Evolutionary conservation across 1,140 invertebrate genomes (phyloP).

Genomic region (Drosophila kikkawai): DNA sequence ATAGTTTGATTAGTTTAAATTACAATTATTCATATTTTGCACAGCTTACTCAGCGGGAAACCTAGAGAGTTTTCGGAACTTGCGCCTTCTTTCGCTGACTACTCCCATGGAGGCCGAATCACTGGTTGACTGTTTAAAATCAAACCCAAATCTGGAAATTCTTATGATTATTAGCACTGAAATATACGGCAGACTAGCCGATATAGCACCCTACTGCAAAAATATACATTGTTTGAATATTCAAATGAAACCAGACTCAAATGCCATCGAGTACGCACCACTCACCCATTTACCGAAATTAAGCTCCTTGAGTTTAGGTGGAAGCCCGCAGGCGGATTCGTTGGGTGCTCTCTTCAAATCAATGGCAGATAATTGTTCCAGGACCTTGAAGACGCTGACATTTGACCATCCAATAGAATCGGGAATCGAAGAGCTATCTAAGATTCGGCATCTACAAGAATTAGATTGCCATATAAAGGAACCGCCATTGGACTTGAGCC

Average conservation of each 20-base stretch:
- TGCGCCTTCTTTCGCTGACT: background rate
- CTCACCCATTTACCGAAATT: background rate
- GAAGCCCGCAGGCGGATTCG: background rate
- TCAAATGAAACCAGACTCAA: slow-evolving; percentile 7
- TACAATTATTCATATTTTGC: background rate
- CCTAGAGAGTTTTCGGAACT: background rate
- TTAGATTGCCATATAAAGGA: background rate
- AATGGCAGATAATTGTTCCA: background rate
- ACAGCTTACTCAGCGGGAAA: slow-evolving; percentile 5
- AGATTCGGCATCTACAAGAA: background rate
- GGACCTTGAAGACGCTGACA: background rate
- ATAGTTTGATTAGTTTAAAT: background rate
- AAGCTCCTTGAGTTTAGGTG: background rate
- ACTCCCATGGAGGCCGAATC: background rate
- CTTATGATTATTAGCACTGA: background rate
- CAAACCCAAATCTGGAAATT: slow-evolving; percentile 1
- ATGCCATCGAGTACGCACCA: slow-evolving; percentile 9
- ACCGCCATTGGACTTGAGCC: background rate
- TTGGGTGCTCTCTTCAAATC: background rate
- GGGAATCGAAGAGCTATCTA: background rate
- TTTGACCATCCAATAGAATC: background rate
- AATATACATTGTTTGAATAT: background rate
- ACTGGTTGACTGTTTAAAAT: background rate
- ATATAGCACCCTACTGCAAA: slow-evolving; percentile 8
- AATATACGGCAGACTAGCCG: slow-evolving; percentile 10